A percentile compares a stretch with the other conserved stretches of the same genome.
Evolutionary conservation across 2,888 invertebrate species (phyloP).

Genomic region (Pachymerium ferrugineum): DNA sequence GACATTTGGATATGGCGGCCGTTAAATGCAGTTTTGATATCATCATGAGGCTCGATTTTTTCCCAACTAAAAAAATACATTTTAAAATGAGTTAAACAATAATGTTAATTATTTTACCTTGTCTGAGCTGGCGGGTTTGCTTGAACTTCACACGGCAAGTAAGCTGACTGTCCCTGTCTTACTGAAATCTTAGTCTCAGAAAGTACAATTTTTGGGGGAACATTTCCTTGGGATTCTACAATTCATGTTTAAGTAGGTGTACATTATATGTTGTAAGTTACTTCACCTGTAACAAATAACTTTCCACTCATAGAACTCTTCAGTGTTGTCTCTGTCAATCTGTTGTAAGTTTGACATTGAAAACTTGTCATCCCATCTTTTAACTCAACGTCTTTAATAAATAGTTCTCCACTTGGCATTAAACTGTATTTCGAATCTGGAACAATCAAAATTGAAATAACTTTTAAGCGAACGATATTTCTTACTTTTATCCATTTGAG

Average conservation of each 20-base stretch:
- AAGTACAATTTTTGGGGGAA: background rate
- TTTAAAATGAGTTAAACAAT: background rate
- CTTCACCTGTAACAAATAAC: slow-evolving; percentile 15
- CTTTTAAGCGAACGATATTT: background rate
- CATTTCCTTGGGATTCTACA: slow-evolving; percentile 8
- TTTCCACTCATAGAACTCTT: slow-evolving; percentile 20
- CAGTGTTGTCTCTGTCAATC: background rate
- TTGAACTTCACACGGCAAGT: slow-evolving; percentile 15
- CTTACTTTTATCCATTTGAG: slow-evolving; percentile 8
- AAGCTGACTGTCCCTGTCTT: background rate
- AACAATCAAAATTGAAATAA: background rate
- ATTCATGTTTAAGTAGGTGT: background rate
- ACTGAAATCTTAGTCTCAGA: background rate
- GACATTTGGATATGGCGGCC: background rate
- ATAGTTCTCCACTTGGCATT: background rate
- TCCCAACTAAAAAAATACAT: background rate
- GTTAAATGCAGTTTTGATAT: background rate
- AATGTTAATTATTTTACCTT: background rate
- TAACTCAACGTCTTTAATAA: slow-evolving; percentile 25
- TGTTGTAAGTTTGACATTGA: slow-evolving; percentile 16
- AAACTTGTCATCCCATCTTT: slow-evolving; percentile 20
- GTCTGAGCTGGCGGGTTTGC: background rate
- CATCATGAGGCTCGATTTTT: background rate
- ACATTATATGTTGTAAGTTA: background rate
- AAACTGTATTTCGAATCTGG: slow-evolving; percentile 24